Evolutionary conservation across 2,113 vertebrate species (phyloP).

Genomic region (Abramis brama): DNA sequence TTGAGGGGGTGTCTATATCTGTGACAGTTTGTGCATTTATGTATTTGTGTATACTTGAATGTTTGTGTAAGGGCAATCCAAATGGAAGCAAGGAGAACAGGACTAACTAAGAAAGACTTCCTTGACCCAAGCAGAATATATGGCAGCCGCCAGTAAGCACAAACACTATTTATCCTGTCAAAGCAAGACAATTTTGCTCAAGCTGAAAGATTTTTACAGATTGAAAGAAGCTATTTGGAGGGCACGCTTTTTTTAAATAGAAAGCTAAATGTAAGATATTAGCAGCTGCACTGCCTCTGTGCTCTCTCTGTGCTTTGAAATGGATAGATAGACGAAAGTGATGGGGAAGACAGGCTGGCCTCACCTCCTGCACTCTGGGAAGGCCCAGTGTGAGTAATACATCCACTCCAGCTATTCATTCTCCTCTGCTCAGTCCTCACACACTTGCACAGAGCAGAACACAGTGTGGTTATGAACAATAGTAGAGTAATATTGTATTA

Average conservation of each 20-base stretch:
- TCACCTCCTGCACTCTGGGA: slow-evolving; percentile 21
- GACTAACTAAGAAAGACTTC: slow-evolving; percentile 3
- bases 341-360: slow-evolving; percentile 44
- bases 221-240: background rate
- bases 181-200: background rate
- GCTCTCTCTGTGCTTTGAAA: background rate
- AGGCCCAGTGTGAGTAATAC: background rate
- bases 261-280: slow-evolving; percentile 15
- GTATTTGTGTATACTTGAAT: slow-evolving; percentile 9
- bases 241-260: background rate
- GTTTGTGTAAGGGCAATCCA: slow-evolving; percentile 5
- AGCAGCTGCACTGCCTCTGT: slow-evolving; percentile 18
- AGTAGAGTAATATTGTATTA: too few relatives aligned
- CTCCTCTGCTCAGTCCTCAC: background rate
- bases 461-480: background rate
- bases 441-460: background rate
- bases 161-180: background rate
- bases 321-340: slow-evolving; percentile 33
- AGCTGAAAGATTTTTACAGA: slow-evolving; percentile 13
- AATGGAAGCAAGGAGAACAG: background rate
- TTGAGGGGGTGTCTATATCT: background rate
- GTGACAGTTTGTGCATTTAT: background rate
- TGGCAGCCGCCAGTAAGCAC: slow-evolving; percentile 13
- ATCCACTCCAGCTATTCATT: slow-evolving; percentile 21
- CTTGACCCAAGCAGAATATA: slow-evolving; percentile 16